These are phyloP conservation scores for Zaprionus lachaisei DNA, from an alignment of 1,140 invertebrate genomes.

Conservation along the genomic window DNA sequence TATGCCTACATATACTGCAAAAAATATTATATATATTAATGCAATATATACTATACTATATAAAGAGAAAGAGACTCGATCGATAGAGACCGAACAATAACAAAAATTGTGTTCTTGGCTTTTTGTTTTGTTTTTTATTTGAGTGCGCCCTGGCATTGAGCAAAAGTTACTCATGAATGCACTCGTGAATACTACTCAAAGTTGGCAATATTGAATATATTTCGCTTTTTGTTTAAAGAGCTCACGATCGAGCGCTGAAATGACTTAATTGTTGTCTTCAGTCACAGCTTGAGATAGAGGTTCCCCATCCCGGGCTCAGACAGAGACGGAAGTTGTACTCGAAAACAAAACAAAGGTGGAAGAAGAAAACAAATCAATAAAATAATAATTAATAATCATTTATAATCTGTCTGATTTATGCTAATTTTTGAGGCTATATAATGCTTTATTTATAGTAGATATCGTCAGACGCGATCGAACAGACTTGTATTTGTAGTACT, in stretches of 20 bases:
- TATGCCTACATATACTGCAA: slow-evolving; percentile 23
- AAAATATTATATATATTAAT: slow-evolving; percentile 11
- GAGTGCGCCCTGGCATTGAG: slow-evolving; percentile 58
- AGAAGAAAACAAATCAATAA: slow-evolving; percentile 70
- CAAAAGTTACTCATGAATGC: slow-evolving; percentile 27
- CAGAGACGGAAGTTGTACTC: slow-evolving; percentile 65
- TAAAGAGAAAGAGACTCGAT: background rate
- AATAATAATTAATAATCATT: slow-evolving; percentile 70
- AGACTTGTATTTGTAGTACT: slow-evolving; percentile 27
- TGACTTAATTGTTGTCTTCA: slow-evolving; percentile 66
- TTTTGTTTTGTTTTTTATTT: slow-evolving; percentile 4
- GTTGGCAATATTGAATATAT: slow-evolving; percentile 28
- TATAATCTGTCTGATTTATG: slow-evolving; percentile 72
- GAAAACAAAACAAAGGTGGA: slow-evolving; percentile 16
- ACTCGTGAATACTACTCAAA: slow-evolving; percentile 29
- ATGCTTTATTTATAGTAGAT: slow-evolving; percentile 63
- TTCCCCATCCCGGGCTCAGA: slow-evolving; percentile 15
- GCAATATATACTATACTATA: slow-evolving; percentile 17
- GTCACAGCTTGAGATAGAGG: background rate
- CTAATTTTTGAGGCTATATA: slow-evolving; percentile 55
- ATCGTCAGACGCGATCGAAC: slow-evolving; percentile 54
- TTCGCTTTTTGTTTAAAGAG: slow-evolving; percentile 49
- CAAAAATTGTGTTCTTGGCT: slow-evolving; percentile 8
- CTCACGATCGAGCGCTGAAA: slow-evolving; percentile 66
- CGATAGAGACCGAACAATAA: slow-evolving; percentile 58